phyloP scores from a whole-genome alignment of 2,888 invertebrate species.

The Tetramorium bicarinatum region DNA sequence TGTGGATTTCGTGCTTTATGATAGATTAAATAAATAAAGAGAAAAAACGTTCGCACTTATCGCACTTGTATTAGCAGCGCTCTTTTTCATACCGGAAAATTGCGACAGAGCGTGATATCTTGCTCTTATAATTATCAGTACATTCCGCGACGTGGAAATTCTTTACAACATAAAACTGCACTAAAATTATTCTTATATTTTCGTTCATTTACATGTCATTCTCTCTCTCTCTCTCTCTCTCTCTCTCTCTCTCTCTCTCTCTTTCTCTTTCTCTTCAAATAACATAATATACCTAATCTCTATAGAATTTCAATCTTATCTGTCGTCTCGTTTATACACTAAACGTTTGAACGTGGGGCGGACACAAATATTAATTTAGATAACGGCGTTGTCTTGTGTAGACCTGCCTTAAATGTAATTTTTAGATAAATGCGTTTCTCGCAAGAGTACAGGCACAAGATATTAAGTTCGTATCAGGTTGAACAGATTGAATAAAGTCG shows the following conservation, averaged over 20 bases:
- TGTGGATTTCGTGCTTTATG: not conserved
- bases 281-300: not conserved
- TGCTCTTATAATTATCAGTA: not conserved
- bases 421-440: slow-evolving; percentile 3
- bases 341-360: not conserved
- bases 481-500: not conserved
- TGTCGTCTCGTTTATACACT: too few relatives aligned
- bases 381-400: not conserved
- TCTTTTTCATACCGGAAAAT: slow-evolving; percentile 60
- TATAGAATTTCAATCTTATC: slow-evolving; percentile 4
- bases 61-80: slow-evolving; percentile 14
- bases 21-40: slow-evolving; percentile 66
- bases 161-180: not conserved
- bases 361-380: slow-evolving; percentile 21
- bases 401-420: slow-evolving; percentile 3
- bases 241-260: not conserved
- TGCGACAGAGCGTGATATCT: slow-evolving; percentile 5
- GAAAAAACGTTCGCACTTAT: slow-evolving; percentile 64
- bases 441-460: too few relatives aligned
- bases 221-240: not conserved
- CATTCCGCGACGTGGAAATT: not conserved
- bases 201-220: too few relatives aligned
- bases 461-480: too few relatives aligned
- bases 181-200: not conserved
- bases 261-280: not conserved